Percentiles rank a stretch among this genome's conserved stretches.
Evolutionary conservation across 2,888 invertebrate genomes (phyloP).

Genomic region (Synergus gifuensis): DNA sequence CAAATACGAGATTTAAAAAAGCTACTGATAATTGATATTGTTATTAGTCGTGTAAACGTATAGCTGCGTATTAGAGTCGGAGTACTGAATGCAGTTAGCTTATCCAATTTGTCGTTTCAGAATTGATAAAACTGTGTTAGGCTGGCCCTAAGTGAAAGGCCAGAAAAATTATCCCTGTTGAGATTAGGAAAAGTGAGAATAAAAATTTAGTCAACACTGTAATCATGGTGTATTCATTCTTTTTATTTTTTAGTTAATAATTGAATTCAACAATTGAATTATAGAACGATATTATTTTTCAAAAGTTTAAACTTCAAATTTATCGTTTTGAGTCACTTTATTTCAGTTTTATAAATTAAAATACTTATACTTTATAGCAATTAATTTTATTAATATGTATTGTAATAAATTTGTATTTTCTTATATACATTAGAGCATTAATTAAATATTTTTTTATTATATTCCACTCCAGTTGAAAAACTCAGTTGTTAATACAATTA

Average conservation of each 20-base stretch:
- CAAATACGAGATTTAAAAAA: conserved; percentile 23
- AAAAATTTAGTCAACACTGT: conserved; percentile 32
- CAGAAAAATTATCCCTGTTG: conserved; percentile 20
- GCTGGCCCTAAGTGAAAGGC: conserved; percentile 1
- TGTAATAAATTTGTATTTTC: no score
- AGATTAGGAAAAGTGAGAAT: conserved; percentile 15
- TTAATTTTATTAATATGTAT: no score
- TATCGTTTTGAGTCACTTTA: no score
- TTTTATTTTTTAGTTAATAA: background rate
- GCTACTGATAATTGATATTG: conserved; percentile 35
- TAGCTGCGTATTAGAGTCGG: conserved; percentile 16
- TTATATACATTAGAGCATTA: no score
- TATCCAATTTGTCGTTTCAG: conserved; percentile 37
- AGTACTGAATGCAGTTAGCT: conserved; percentile 3
- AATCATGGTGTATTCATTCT: background rate
- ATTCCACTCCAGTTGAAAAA: no score
- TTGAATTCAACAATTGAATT: background rate
- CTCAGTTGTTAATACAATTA: no score
- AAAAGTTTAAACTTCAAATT: no score
- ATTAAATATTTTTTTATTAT: no score
- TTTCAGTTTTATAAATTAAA: no score
- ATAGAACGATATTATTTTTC: no score
- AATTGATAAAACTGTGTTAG: conserved; percentile 27
- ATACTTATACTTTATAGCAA: no score
- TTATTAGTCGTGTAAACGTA: conserved; percentile 31